Conservation (phyloP, 2,113 vertebrate species). For the Stigmatopora argus region DNA sequence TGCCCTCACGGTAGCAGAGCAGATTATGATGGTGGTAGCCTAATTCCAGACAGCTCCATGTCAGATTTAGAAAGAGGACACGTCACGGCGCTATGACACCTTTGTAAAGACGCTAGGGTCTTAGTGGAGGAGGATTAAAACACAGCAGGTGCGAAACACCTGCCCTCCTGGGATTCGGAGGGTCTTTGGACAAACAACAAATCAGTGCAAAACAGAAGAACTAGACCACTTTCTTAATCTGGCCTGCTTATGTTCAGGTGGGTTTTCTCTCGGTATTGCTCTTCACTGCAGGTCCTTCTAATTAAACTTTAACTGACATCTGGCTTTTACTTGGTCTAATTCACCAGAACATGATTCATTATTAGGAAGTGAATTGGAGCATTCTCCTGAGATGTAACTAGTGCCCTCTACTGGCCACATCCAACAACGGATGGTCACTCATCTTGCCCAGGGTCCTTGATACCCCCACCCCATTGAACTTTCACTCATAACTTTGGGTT, state of each 20-base stretch:
- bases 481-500: too few relatives aligned
- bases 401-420: neutral
- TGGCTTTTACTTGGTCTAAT: neutral
- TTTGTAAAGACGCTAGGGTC: conserved; percentile 25
- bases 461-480: neutral
- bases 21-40: conserved; percentile 60
- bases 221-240: neutral
- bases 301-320: too few relatives aligned
- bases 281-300: neutral
- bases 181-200: neutral
- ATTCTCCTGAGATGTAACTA: neutral
- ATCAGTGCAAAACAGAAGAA: neutral
- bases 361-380: neutral
- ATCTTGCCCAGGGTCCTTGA: neutral
- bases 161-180: conserved; percentile 9
- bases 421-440: neutral
- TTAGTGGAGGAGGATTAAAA: conserved; percentile 32
- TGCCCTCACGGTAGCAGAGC: conserved; percentile 45
- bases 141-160: conserved; percentile 21
- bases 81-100: conserved; percentile 56
- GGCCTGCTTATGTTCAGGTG: neutral
- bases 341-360: neutral
- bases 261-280: neutral
- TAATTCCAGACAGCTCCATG: conserved; percentile 71
- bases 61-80: conserved; percentile 70